Evolutionary conservation across 2,797 vertebrate genomes (phyloP).

Genomic region (Linurgus olivaceus): DNA sequence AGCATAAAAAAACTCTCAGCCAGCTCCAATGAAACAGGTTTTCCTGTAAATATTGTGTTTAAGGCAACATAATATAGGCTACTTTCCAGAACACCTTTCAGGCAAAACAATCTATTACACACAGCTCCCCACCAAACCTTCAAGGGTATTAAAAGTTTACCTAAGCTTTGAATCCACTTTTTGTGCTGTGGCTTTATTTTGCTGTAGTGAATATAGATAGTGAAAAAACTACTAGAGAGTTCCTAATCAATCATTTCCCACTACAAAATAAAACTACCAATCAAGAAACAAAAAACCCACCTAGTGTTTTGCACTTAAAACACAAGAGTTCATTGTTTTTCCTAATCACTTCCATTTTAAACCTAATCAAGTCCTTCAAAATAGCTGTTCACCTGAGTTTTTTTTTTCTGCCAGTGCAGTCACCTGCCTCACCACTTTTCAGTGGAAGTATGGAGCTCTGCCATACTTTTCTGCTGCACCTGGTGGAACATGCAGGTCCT

Average conservation of each 20-base stretch:
- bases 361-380: background rate
- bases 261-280: background rate
- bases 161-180: background rate
- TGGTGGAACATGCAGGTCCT: background rate
- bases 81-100: background rate
- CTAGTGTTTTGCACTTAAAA: background rate
- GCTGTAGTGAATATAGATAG: background rate
- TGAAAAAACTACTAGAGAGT: background rate
- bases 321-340: background rate
- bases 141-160: background rate
- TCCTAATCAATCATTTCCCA: background rate
- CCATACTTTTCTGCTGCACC: background rate
- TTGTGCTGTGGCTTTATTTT: background rate
- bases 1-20: background rate
- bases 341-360: background rate
- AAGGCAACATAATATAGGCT: background rate
- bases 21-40: background rate
- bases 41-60: background rate
- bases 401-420: background rate
- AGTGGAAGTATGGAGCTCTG: background rate
- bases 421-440: background rate
- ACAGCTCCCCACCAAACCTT: background rate
- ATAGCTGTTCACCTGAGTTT: background rate
- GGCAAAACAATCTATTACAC: background rate
- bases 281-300: background rate